Base-by-base conservation (phyloP, 2,113 vertebrate species). In the Pygoscelis adeliae region DNA sequence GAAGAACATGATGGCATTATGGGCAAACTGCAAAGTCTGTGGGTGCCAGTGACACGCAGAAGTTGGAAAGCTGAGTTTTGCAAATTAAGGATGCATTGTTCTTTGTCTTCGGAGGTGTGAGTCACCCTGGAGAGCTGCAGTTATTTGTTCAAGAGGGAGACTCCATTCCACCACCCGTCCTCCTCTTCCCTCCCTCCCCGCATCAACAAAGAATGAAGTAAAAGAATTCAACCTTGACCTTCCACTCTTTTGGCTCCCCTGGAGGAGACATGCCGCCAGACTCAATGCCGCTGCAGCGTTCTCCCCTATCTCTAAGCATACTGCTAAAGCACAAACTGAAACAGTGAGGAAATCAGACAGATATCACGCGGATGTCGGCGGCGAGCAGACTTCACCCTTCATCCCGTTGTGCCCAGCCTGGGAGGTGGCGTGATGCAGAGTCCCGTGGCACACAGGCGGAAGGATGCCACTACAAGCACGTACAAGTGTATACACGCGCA, bases 331-430 rank as follows among this genome's bases (percentile, higher is more conserved):
- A 72, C 94, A 30, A 23, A 19, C 21, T 36, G 66, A 56, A 83
- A 30, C 69, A 12, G 72, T 7, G 22, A 52, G 65, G 63, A 59
- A 66, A 73, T 44, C 79, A 6, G 70, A 73, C 83, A 79, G 90
- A 78, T 36, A 85, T 8, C 53, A 1, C 2, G 0, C 0, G 27
- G 49, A 27, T 8, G 42, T 6, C 0, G 3, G 85, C 2, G 0
- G 49, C 0, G 12, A 27, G 79, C 58, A 5, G 72, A 10, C 20
- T 49, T 27, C 80, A 36, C 70, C 55, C 47, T 74, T 13, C 1
- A 11, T 40, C 65, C 61, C 3, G 0, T 4, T 23, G 85, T 56
- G 58, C 49, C 74, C 49, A 11, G 55, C 25, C 67, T 8, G 42
- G 76, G 26, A 27, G 76, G 49, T 8, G 58, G 3, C 4, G 6